These are phyloP conservation scores for Adrianichthys oophorus DNA, from an alignment of 2,797 vertebrate species.

Conservation along the genomic window DNA sequence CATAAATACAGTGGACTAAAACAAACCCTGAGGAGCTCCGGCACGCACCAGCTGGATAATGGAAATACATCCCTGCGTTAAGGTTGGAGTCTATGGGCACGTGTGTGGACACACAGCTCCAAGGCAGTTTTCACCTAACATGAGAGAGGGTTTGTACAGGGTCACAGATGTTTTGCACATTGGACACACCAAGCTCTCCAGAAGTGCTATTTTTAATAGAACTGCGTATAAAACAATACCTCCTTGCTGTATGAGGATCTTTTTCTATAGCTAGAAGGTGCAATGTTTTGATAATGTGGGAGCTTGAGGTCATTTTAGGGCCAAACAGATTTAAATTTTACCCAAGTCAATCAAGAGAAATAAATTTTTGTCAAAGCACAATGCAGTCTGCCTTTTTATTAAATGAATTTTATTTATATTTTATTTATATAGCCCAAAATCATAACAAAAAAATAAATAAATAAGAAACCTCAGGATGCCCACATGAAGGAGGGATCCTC, in stretches of 20 bases:
- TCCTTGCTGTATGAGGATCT: conserved; percentile 47
- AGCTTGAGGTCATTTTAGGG: conserved; percentile 21
- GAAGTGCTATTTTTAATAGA: conserved; percentile 65
- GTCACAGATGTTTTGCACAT: conserved; percentile 72
- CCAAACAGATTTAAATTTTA: conserved; percentile 36
- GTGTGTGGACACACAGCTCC: conserved; percentile 35
- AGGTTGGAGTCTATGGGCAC: conserved; percentile 15
- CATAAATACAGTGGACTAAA: conserved; percentile 45
- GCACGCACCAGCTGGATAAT: conserved; percentile 62
- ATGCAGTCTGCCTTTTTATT: background rate
- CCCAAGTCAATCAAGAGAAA: conserved; percentile 35
- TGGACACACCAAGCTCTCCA: conserved; percentile 45
- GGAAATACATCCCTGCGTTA: conserved; percentile 47
- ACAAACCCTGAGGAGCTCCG: conserved; percentile 65
- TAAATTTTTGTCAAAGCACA: conserved; percentile 35
- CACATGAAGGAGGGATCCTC: too few relatives aligned
- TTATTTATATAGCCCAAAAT: too few relatives aligned
- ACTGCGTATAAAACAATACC: conserved; percentile 44
- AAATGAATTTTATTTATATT: too few relatives aligned
- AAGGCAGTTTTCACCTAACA: conserved; percentile 56
- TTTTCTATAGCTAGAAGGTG: conserved; percentile 41
- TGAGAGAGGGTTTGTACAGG: conserved; percentile 54
- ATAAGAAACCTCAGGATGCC: too few relatives aligned
- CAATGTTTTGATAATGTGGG: conserved; percentile 6
- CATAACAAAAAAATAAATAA: too few relatives aligned